A percentile compares a stretch with the other conserved stretches of the same genome.
phyloP scores from a whole-genome alignment of 2,797 vertebrate species.

The Dendrocincla fuliginosa region DNA sequence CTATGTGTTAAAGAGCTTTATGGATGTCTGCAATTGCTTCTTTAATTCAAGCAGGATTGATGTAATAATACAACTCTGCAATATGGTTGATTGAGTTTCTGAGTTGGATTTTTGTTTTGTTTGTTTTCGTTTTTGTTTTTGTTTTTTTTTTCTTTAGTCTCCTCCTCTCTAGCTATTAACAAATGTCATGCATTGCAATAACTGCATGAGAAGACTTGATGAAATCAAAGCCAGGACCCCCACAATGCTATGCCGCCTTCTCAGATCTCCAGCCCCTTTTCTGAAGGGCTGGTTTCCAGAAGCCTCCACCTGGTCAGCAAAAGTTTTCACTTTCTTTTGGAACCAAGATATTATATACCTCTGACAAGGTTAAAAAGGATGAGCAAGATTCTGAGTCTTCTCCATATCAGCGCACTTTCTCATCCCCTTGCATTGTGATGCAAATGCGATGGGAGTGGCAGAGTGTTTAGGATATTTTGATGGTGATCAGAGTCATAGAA shows the following conservation, averaged over 20 bases:
- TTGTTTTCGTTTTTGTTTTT: no score
- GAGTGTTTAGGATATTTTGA: neutral
- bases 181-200: neutral
- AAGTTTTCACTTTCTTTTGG: neutral
- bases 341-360: neutral
- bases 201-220: neutral
- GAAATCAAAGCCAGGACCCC: neutral
- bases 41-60: neutral
- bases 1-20: neutral
- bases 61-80: neutral
- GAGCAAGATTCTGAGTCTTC: neutral
- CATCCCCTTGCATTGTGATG: neutral
- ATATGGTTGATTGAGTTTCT: neutral
- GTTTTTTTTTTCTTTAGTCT: neutral
- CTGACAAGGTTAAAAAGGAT: neutral
- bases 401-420: neutral
- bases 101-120: neutral
- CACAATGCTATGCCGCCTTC: neutral
- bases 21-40: neutral
- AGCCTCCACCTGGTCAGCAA: neutral
- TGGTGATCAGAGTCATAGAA: neutral
- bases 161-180: neutral
- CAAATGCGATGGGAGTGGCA: neutral
- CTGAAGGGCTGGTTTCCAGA: neutral
- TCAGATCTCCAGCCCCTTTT: neutral